phyloP scores from a whole-genome alignment of 2,797 vertebrate genomes.

The Eulemur albifrons region DNA sequence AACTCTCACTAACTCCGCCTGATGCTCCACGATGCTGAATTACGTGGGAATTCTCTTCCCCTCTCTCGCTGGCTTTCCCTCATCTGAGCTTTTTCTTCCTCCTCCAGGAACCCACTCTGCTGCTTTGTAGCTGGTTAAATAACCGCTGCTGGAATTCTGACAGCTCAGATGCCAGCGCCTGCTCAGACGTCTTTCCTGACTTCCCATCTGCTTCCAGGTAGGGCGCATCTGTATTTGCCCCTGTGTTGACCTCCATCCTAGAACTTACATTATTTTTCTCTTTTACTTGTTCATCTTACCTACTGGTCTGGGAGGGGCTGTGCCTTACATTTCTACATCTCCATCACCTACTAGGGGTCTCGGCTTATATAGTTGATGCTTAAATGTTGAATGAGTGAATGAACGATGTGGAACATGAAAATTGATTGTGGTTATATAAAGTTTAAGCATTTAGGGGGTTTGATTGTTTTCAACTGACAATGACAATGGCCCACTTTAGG shows the following conservation, averaged over 20 bases:
- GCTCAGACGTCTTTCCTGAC: neutral
- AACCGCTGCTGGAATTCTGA: neutral
- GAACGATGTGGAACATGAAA: neutral
- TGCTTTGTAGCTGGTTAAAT: neutral
- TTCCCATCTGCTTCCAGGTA: neutral
- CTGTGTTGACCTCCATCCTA: neutral
- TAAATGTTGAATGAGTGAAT: neutral
- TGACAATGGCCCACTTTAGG: neutral
- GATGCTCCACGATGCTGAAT: neutral
- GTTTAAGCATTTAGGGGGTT: neutral
- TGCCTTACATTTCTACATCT: slow-evolving; percentile 1
- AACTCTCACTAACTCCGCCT: neutral
- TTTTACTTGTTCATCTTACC: slow-evolving; percentile 8
- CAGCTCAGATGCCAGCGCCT: neutral
- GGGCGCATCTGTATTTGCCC: neutral
- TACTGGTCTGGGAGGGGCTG: neutral
- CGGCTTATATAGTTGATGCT: neutral
- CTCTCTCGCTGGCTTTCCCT: neutral
- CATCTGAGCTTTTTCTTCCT: neutral
- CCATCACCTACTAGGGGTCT: neutral
- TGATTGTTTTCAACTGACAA: slow-evolving; percentile 22
- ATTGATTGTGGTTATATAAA: neutral
- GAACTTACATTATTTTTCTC: neutral
- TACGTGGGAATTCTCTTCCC: neutral
- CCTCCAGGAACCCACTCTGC: neutral